phyloP scores from a whole-genome alignment of 2,888 invertebrate genomes.

The Scelioninae gen. 1 region DNA sequence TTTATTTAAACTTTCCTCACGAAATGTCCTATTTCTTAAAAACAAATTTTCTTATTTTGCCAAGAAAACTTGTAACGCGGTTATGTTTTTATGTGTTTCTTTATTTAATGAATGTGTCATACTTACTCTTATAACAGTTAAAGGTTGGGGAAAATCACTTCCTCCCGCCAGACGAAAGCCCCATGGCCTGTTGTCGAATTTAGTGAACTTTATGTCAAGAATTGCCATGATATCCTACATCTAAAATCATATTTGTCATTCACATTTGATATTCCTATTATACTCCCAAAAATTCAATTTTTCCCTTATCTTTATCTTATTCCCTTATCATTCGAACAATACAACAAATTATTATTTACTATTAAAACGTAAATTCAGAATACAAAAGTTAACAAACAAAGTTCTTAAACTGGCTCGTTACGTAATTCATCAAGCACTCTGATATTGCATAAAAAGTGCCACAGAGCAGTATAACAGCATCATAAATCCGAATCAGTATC shows the following conservation, averaged over 20 bases:
- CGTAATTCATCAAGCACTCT: slow-evolving; percentile 8
- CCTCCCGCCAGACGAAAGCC: slow-evolving; percentile 92
- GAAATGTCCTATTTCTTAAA: too few species aligned
- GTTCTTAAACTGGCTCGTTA: background rate
- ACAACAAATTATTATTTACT: background rate
- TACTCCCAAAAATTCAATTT: background rate
- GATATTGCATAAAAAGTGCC: background rate
- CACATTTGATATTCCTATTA: background rate
- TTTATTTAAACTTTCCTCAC: too few species aligned
- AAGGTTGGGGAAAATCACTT: slow-evolving; percentile 89
- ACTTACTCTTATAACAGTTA: slow-evolving; percentile 90
- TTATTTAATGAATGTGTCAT: too few species aligned
- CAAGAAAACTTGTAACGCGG: too few species aligned
- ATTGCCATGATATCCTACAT: slow-evolving; percentile 87
- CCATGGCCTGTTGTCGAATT: slow-evolving; percentile 89
- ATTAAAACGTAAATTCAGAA: background rate
- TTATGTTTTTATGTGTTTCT: too few species aligned
- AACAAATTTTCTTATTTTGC: too few species aligned
- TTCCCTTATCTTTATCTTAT: too few species aligned
- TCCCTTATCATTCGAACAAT: background rate
- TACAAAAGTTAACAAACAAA: slow-evolving; percentile 1
- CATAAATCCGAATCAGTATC: slow-evolving; percentile 7
- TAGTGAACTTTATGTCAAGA: slow-evolving; percentile 87
- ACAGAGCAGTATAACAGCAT: slow-evolving; percentile 5
- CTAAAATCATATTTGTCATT: slow-evolving; percentile 73